phyloP scores from a whole-genome alignment of 2,888 invertebrate genomes.

The Julus scandinavius region DNA sequence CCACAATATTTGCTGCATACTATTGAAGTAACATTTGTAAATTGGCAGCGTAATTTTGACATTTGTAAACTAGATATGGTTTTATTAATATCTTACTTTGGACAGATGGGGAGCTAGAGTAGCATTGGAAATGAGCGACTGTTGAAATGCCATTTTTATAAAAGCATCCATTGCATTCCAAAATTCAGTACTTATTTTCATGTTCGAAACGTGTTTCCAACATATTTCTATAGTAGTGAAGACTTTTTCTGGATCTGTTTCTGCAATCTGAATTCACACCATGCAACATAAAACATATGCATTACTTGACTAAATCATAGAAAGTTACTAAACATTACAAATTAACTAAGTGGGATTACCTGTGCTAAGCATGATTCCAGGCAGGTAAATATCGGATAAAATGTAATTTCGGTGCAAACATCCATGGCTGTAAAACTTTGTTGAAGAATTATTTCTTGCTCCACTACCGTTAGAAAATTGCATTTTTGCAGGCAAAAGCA shows the following conservation, averaged over 20 bases:
- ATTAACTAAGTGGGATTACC: background rate
- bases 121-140: background rate
- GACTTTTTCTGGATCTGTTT: slow-evolving; percentile 24
- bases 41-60: background rate
- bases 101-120: background rate
- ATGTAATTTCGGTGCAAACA: background rate
- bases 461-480: background rate
- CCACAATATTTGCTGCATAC: slow-evolving; percentile 21
- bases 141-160: slow-evolving; percentile 52
- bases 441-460: slow-evolving; percentile 10
- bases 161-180: slow-evolving; percentile 47
- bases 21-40: background rate
- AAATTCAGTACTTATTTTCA: slow-evolving; percentile 14
- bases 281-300: background rate
- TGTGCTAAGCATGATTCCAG: slow-evolving; percentile 50
- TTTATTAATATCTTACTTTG: background rate
- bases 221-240: background rate
- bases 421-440: slow-evolving; percentile 41
- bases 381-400: slow-evolving; percentile 51
- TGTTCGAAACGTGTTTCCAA: slow-evolving; percentile 45
- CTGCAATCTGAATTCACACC: background rate
- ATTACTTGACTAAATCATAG: background rate
- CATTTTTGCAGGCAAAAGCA: slow-evolving; percentile 41
- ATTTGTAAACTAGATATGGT: background rate
- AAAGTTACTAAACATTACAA: too few species aligned